A percentile compares a stretch with the other conserved stretches of the same genome.
Evolutionary conservation across 2,888 invertebrate species (phyloP).

Genomic region (Xestia rhomboidea): DNA sequence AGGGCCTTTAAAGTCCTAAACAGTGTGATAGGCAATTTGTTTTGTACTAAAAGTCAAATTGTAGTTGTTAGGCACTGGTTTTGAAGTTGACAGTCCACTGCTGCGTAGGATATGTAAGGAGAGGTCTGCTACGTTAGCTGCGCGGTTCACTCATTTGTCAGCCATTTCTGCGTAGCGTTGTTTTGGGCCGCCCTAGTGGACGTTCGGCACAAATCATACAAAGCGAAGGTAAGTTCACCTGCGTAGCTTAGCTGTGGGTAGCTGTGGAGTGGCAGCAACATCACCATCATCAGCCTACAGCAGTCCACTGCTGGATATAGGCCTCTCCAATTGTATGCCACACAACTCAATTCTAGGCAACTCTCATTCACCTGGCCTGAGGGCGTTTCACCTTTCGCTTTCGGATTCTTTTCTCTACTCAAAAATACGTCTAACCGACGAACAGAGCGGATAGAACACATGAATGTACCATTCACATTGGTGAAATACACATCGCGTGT

Average conservation of each 20-base stretch:
- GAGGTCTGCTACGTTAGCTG: neutral
- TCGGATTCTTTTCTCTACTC: neutral
- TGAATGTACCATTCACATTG: neutral
- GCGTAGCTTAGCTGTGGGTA: no score
- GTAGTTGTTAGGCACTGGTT: conserved; percentile 4
- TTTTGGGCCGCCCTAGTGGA: no score
- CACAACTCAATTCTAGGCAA: neutral
- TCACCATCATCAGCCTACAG: neutral
- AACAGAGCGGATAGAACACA: neutral
- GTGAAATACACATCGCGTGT: neutral
- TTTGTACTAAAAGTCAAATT: conserved; percentile 25
- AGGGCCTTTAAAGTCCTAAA: conserved; percentile 17
- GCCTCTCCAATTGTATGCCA: neutral
- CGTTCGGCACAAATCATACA: neutral
- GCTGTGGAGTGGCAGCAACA: neutral
- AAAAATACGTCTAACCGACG: neutral
- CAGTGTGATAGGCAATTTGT: conserved; percentile 19
- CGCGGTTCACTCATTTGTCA: neutral
- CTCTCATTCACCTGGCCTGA: neutral
- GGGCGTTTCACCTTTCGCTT: neutral
- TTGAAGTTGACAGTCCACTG: neutral
- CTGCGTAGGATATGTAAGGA: neutral
- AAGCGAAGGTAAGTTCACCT: neutral
- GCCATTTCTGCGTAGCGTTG: neutral
- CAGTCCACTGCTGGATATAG: neutral